Conservation (phyloP, 2,888 invertebrate species). For the Rhorus exstirpatorius region DNA sequence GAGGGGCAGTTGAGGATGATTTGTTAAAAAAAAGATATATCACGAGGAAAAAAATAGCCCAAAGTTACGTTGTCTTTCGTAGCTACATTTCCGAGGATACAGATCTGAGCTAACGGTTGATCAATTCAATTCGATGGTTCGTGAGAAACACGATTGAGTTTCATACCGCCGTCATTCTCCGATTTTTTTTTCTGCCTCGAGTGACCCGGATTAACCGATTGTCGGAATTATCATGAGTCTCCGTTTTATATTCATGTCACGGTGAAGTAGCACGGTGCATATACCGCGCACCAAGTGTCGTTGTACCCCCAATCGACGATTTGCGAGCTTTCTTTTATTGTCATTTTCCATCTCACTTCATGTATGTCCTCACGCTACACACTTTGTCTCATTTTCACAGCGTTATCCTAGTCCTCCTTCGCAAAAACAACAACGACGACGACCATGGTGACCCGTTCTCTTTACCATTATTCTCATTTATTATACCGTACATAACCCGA, state of each 20-base stretch:
- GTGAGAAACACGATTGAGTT: constrained; percentile 13
- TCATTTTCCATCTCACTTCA: constrained; percentile 28
- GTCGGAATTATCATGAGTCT: constrained; percentile 37
- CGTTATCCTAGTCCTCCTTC: constrained; percentile 45
- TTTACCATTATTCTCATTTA: constrained; percentile 49
- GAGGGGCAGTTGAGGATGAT: neutral
- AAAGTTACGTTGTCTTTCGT: neutral
- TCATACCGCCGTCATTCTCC: constrained; percentile 12
- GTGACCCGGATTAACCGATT: constrained; percentile 45
- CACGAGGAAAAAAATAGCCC: neutral
- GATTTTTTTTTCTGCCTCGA: constrained; percentile 27
- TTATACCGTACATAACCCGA: constrained; percentile 46
- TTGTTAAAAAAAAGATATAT: neutral
- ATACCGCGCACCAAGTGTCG: constrained; percentile 31
- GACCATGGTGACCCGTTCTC: constrained; percentile 59
- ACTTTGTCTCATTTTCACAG: constrained; percentile 25
- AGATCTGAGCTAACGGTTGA: constrained; percentile 29
- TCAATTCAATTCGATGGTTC: constrained; percentile 17
- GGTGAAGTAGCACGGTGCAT: constrained; percentile 43
- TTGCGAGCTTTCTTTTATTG: constrained; percentile 53
- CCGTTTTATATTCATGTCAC: constrained; percentile 50
- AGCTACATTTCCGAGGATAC: constrained; percentile 2
- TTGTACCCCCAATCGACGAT: constrained; percentile 29
- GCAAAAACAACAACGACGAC: constrained; percentile 34
- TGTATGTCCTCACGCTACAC: constrained; percentile 37